phyloP scores from a whole-genome alignment of 2,113 vertebrate species.

The Passer montanus region DNA sequence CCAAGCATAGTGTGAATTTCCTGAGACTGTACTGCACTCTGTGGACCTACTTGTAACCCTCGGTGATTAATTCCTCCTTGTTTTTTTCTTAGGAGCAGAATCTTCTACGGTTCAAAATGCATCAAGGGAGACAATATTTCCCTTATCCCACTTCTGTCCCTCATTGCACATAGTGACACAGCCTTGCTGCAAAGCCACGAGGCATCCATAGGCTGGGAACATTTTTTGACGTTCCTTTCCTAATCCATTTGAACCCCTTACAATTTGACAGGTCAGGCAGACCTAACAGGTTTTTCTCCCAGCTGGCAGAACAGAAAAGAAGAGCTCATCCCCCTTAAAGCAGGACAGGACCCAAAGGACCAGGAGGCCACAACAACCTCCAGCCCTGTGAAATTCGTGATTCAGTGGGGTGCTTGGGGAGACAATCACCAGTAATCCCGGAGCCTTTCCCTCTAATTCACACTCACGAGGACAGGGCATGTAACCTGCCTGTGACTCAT shows the following conservation, averaged over 20 bases:
- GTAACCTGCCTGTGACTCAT: conserved; percentile 49
- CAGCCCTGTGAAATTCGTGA: background rate
- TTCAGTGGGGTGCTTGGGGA: background rate
- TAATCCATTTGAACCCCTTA: conserved; percentile 56
- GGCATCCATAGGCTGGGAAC: background rate
- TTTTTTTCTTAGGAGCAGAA: background rate
- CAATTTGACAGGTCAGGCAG: conserved; percentile 59
- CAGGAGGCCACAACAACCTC: background rate
- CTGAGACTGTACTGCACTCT: background rate
- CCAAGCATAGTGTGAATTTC: background rate
- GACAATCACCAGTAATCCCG: background rate
- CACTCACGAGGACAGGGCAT: background rate
- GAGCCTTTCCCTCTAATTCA: conserved; percentile 26
- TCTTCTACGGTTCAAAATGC: background rate
- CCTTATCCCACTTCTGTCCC: background rate
- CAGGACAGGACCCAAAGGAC: background rate
- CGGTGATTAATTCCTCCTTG: background rate
- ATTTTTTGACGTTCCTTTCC: conserved; percentile 35
- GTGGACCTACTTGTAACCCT: background rate
- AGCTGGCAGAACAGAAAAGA: conserved; percentile 23
- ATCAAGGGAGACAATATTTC: background rate
- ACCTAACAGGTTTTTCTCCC: conserved; percentile 52
- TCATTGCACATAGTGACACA: background rate
- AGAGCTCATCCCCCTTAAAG: background rate
- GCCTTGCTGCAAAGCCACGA: background rate